phyloP scores from a whole-genome alignment of 2,797 vertebrate genomes.

The Crypturellus tataupa region DNA sequence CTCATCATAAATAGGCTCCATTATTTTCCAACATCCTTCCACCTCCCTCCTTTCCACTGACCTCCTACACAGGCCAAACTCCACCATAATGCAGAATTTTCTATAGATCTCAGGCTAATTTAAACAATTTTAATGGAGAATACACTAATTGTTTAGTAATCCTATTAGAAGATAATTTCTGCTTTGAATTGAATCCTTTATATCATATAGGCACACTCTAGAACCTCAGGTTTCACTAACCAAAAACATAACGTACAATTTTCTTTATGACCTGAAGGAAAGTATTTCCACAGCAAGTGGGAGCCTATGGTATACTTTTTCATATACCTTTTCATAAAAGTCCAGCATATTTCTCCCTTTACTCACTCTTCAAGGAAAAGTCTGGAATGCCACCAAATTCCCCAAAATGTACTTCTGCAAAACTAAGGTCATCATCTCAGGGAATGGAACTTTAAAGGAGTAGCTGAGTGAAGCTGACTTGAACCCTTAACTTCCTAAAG shows the following conservation, averaged over 20 bases:
- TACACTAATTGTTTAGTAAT: background rate
- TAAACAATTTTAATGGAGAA: background rate
- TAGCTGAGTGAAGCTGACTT: background rate
- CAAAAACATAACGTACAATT: background rate
- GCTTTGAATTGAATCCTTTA: background rate
- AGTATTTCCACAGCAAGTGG: background rate
- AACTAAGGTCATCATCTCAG: background rate
- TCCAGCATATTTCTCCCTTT: background rate
- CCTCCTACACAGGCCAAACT: background rate
- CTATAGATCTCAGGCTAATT: background rate
- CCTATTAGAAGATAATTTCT: background rate
- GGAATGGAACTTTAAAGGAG: background rate
- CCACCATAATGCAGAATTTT: background rate
- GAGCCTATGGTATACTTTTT: background rate
- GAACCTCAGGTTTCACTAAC: background rate
- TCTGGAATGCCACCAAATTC: background rate
- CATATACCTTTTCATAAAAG: background rate
- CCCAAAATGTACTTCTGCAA: background rate
- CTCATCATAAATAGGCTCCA: background rate
- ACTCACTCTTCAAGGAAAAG: background rate
- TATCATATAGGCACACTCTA: rapidly evolving
- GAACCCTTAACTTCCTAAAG: background rate
- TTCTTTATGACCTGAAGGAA: background rate
- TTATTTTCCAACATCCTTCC: background rate
- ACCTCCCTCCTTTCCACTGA: background rate